Evolutionary conservation across 2,888 invertebrate species (phyloP).

Genomic region (Sphaeridia pumilis): DNA sequence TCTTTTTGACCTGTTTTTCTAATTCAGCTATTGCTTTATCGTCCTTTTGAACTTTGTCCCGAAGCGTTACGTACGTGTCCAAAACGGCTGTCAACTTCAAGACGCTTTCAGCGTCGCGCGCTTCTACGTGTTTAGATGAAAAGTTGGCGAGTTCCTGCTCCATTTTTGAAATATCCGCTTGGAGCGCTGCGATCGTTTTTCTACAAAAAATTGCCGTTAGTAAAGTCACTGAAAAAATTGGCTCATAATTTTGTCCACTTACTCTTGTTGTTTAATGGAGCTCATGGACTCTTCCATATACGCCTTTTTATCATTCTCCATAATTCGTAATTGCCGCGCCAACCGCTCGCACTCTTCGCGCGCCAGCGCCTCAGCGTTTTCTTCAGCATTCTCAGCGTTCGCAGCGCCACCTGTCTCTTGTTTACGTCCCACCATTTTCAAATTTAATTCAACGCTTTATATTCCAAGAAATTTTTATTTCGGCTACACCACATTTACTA

Average conservation of each 20-base stretch:
- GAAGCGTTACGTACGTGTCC: conserved; percentile 23
- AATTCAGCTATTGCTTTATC: conserved; percentile 22
- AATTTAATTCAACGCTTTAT: too few species aligned
- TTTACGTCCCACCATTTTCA: conserved; percentile 11
- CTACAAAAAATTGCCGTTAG: too few species aligned
- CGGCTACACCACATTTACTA: too few species aligned
- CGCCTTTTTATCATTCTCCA: conserved; percentile 35
- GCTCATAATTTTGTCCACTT: too few species aligned
- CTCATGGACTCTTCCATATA: conserved; percentile 32
- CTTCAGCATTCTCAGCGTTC: conserved; percentile 18
- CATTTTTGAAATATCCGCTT: conserved; percentile 28
- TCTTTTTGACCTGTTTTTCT: conserved; percentile 38
- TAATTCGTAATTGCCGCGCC: conserved; percentile 28
- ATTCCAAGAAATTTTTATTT: too few species aligned
- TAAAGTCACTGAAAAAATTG: too few species aligned
- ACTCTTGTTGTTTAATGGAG: conserved; percentile 32
- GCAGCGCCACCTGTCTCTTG: not conserved
- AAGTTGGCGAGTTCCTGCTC: conserved; percentile 26
- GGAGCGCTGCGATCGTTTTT: conserved; percentile 21
- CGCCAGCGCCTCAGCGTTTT: conserved; percentile 30
- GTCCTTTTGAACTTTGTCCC: conserved; percentile 22
- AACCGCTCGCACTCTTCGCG: conserved; percentile 30
- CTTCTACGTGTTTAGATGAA: conserved; percentile 20
- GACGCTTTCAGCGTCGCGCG: conserved; percentile 20
- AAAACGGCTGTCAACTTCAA: conserved; percentile 20